A percentile compares a stretch with the other conserved stretches of the same genome.
Conservation (phyloP, 64 coral and sea anemone species). For the Trachythela sp. region DNA sequence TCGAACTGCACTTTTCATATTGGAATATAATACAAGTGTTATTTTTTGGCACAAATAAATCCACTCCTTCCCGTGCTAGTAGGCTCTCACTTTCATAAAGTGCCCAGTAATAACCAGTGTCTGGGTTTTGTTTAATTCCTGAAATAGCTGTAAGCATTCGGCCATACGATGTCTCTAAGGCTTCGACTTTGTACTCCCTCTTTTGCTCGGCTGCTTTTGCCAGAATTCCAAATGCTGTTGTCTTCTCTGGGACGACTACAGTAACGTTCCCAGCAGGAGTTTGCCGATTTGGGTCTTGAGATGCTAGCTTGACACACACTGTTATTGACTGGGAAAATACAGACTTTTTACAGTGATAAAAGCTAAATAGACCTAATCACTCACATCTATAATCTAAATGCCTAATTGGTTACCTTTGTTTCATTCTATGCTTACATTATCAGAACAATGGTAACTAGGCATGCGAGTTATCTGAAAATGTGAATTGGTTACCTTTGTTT, state of each 20-base stretch:
- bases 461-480: too few relatives aligned
- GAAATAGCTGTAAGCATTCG: constrained; percentile 48
- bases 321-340: constrained; percentile 1
- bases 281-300: neutral
- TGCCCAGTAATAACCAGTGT: constrained; percentile 55
- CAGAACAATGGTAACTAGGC: too few relatives aligned
- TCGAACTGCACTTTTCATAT: constrained; percentile 31
- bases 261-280: neutral
- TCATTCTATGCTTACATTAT: too few relatives aligned
- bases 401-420: too few relatives aligned
- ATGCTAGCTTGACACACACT: constrained; percentile 26
- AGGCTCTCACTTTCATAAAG: constrained; percentile 29
- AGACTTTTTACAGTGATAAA: neutral
- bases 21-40: constrained; percentile 63
- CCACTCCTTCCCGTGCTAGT: constrained; percentile 55
- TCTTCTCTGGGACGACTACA: constrained; percentile 21
- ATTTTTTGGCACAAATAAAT: constrained; percentile 49
- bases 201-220: constrained; percentile 37
- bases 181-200: constrained; percentile 2
- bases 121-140: neutral
- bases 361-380: neutral
- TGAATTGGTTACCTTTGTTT: too few relatives aligned
- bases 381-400: too few relatives aligned
- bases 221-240: constrained; percentile 53
- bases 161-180: constrained; percentile 41